Evolutionary conservation across 30 jellyfish, hydroid and myxozoan species (phyloP).

Genomic region (Aurelia aurita complex sp. Pacific): DNA sequence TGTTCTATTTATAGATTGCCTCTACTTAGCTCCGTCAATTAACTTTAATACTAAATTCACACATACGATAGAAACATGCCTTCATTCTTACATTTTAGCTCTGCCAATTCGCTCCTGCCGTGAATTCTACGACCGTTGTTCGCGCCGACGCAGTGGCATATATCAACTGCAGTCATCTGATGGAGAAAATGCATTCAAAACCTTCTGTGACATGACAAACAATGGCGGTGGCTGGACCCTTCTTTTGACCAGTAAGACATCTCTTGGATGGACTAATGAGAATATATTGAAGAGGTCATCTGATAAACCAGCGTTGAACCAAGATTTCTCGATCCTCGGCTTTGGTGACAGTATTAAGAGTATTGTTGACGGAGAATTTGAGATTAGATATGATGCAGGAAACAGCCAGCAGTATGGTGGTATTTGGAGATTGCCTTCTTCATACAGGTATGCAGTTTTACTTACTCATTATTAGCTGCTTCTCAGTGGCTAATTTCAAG

Average conservation of each 20-base stretch:
- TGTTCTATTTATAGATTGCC: no score
- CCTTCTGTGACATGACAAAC: conserved; percentile 95
- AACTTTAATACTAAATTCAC: no score
- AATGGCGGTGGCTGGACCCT: conserved; percentile 99
- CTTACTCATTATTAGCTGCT: no score
- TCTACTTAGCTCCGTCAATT: no score
- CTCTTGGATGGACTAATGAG: conserved; percentile 80
- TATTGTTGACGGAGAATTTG: conserved; percentile 81
- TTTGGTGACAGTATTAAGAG: conserved; percentile 81
- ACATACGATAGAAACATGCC: background rate
- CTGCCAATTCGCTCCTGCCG: conserved; percentile 98
- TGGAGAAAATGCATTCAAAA: conserved; percentile 56
- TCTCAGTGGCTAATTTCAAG: no score
- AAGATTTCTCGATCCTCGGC: conserved; percentile 88
- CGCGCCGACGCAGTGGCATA: conserved; percentile 93
- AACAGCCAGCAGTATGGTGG: conserved; percentile 98
- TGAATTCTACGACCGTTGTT: conserved; percentile 94
- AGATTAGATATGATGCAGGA: conserved; percentile 93
- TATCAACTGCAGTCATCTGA: conserved; percentile 75
- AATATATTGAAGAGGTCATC: conserved; percentile 54
- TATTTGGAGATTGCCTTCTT: conserved; percentile 95
- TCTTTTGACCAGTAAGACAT: conserved; percentile 74
- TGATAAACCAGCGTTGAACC: conserved; percentile 79
- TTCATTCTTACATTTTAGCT: conserved; percentile 20
- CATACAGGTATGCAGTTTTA: conserved; percentile 70